Evolutionary conservation across 2,797 vertebrate species (phyloP), one percentile per base, ranked within the genome.

Genomic region (Sebastes matsubarae): DNA sequence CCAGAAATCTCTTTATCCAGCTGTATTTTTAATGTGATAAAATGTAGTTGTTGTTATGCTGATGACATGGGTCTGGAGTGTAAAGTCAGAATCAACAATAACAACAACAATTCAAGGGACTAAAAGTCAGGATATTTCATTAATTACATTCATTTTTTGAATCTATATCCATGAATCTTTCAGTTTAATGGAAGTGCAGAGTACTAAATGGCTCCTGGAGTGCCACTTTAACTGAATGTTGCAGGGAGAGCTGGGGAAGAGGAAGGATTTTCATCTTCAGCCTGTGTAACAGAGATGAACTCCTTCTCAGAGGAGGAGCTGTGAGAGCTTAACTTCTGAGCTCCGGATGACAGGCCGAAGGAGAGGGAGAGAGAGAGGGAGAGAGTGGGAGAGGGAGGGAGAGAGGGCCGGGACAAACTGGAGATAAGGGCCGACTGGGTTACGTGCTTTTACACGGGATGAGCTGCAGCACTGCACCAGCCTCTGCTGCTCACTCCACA

Each of bases 281-380:
- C 25, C 52, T 76, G 71, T 58, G 29, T 66, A 42, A 67, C 32
- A 66, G 59, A 34, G 58, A 72, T 70, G 30, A 75, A 66, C 63
- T 75, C 38, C 36, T 34, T 64, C 65, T 70, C 36, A 42, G 73
- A 77, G 68, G 77, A 78, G 60, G 32, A 66, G 75, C 68, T 27
- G 66, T 3, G 5, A 36, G 58, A 69, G 83, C 74, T 86, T 87
- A 83, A 60, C 50, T 55, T 25, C 70, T 72, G 72, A 82, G 77
- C 82, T 69, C 34, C 24, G 68, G 76, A 29, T 61, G 80, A 77
- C 30, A 67, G 72, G 54, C 70, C 32, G 25, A 46, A 52, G n/a
- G 50, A 64, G 73, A 8, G 7, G 42, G 20, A 20, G 42, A 50
- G 42, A 46, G 42, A 63, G 76, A 8, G 7, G 42, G 22, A 20